Evolutionary conservation across 2,113 vertebrate genomes (phyloP).

Genomic region (Trachemys scripta): DNA sequence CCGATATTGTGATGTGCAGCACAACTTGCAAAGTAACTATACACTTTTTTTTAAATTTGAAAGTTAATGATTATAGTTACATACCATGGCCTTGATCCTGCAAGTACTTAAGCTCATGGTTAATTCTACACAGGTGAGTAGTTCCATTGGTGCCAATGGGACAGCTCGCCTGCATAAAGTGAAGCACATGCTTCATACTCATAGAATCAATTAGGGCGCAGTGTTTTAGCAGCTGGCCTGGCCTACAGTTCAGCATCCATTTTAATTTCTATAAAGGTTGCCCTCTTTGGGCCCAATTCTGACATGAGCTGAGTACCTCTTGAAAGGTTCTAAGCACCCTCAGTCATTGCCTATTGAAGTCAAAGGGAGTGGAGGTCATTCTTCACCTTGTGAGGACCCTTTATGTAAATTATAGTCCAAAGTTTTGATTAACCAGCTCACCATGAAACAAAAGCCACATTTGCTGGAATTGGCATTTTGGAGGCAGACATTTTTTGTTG

Average conservation of each 20-base stretch:
- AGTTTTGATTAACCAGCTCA: background rate
- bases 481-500: background rate
- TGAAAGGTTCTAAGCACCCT: background rate
- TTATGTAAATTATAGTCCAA: background rate
- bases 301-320: background rate
- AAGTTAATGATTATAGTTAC: constrained; percentile 5
- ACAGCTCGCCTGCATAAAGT: background rate
- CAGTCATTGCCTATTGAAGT: background rate
- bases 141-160: background rate
- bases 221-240: background rate
- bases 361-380: background rate
- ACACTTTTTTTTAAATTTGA: background rate
- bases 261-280: background rate
- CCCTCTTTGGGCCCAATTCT: background rate
- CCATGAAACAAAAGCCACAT: background rate
- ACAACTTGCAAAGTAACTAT: background rate
- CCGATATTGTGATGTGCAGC: background rate
- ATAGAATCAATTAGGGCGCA: background rate
- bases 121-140: background rate
- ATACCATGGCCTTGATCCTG: background rate
- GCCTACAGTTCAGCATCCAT: background rate
- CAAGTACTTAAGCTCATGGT: background rate
- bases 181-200: background rate
- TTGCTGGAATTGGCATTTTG: background rate
- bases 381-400: background rate